These are phyloP conservation scores for Hemistola chrysoprasaria DNA, from an alignment of 2,888 invertebrate genomes.

Conservation along the genomic window DNA sequence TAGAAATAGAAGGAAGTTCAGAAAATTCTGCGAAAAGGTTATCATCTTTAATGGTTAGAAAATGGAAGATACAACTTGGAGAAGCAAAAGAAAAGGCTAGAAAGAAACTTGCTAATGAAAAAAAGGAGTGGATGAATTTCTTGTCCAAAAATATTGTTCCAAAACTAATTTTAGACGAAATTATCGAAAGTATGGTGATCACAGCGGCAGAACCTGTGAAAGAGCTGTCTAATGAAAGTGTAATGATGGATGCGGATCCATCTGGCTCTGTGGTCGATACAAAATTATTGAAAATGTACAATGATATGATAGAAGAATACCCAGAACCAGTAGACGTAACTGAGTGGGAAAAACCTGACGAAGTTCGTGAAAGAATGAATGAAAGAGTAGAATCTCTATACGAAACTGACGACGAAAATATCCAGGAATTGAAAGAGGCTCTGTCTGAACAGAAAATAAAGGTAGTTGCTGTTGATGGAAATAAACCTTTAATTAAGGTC, in stretches of 20 bases:
- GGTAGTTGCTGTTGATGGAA: constrained; percentile 61
- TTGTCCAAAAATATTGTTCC: constrained; percentile 53
- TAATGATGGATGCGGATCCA: constrained; percentile 73
- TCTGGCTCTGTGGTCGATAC: constrained; percentile 56
- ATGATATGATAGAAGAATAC: constrained; percentile 60
- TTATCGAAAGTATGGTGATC: constrained; percentile 42
- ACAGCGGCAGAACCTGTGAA: constrained; percentile 28
- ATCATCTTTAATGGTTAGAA: constrained; percentile 49
- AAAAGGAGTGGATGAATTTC: constrained; percentile 49
- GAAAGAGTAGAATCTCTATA: constrained; percentile 66
- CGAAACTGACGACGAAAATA: constrained; percentile 66
- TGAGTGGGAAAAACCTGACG: constrained; percentile 75
- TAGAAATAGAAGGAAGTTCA: constrained; percentile 67
- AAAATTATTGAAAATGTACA: constrained; percentile 53
- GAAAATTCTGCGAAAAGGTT: constrained; percentile 56
- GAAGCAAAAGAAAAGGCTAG: constrained; percentile 54
- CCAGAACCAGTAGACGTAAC: constrained; percentile 73
- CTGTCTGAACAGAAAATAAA: constrained; percentile 69
- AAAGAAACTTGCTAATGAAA: constrained; percentile 41
- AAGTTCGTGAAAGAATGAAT: constrained; percentile 68
- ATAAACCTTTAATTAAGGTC: constrained; percentile 54
- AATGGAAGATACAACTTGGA: constrained; percentile 63
- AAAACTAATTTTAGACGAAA: constrained; percentile 56
- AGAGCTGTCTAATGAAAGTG: constrained; percentile 50
- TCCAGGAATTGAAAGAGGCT: constrained; percentile 58